Percentiles rank a stretch among this genome's conserved stretches.
phyloP scores from a whole-genome alignment of 2,797 vertebrate species.

The Florisuga fusca region DNA sequence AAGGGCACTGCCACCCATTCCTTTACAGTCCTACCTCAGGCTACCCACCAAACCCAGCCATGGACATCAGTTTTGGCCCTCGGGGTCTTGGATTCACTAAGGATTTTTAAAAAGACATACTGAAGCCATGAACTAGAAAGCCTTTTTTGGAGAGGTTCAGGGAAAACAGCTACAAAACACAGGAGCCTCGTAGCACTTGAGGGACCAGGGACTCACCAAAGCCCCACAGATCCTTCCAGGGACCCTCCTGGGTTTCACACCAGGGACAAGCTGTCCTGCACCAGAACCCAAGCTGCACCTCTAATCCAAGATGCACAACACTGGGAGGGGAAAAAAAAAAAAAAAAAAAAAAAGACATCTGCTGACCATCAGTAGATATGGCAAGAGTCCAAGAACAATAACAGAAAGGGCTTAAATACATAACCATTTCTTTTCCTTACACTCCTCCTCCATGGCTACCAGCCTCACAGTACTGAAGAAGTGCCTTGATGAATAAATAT shows the following conservation, averaged over 20 bases:
- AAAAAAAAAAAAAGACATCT: conserved; percentile 47
- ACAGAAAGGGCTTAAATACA: conserved; percentile 51
- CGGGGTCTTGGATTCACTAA: neutral
- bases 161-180: neutral
- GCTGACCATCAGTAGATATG: conserved; percentile 69
- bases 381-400: conserved; percentile 47
- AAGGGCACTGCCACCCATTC: neutral
- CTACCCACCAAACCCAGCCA: neutral
- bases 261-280: neutral
- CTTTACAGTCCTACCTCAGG: neutral
- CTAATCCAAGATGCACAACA: neutral
- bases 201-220: rapidly evolving
- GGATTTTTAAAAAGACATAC: neutral
- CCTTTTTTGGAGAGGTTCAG: neutral
- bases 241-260: neutral
- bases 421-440: conserved; percentile 17
- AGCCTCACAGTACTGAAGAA: conserved; percentile 47
- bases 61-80: conserved; percentile 10
- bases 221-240: rapidly evolving
- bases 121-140: conserved; percentile 16
- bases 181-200: rapidly evolving
- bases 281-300: neutral
- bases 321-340: neutral
- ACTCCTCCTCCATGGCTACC: conserved; percentile 55
- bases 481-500: conserved; percentile 68